Evolutionary conservation across 2,797 vertebrate species (phyloP).

Genomic region (Oryzias sinensis): DNA sequence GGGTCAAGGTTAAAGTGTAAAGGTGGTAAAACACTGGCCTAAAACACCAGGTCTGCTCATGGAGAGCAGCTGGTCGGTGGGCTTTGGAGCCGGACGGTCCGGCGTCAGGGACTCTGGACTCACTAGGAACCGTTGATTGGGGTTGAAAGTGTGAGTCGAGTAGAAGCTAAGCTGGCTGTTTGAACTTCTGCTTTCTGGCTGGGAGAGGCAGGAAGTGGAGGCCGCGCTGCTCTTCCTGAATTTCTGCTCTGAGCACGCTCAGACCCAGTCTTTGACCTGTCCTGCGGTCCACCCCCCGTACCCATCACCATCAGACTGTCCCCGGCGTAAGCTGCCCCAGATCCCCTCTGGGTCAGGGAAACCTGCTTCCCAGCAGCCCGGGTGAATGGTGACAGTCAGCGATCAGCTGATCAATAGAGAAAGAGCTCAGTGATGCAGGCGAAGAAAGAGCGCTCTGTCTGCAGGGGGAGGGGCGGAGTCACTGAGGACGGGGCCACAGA

Average conservation of each 20-base stretch:
- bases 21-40: too few relatives aligned
- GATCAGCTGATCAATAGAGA: constrained; percentile 62
- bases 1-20: too few relatives aligned
- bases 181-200: constrained; percentile 40
- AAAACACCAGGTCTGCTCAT: too few relatives aligned
- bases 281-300: too few relatives aligned
- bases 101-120: too few relatives aligned
- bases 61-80: too few relatives aligned
- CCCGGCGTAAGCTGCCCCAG: background rate
- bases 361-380: background rate
- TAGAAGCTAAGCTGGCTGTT: too few relatives aligned
- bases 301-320: too few relatives aligned
- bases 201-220: constrained; percentile 49
- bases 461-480: background rate
- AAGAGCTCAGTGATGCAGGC: constrained; percentile 47
- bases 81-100: too few relatives aligned
- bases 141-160: background rate
- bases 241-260: too few relatives aligned
- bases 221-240: constrained; percentile 2
- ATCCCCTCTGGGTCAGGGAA: background rate
- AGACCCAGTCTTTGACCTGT: background rate
- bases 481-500: background rate
- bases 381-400: constrained; percentile 34
- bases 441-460: constrained; percentile 53
- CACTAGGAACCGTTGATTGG: background rate